Evolutionary conservation across 2,888 invertebrate species (phyloP), one percentile per base, ranked within the genome.

Genomic region (Cheilosia vernalis): DNA sequence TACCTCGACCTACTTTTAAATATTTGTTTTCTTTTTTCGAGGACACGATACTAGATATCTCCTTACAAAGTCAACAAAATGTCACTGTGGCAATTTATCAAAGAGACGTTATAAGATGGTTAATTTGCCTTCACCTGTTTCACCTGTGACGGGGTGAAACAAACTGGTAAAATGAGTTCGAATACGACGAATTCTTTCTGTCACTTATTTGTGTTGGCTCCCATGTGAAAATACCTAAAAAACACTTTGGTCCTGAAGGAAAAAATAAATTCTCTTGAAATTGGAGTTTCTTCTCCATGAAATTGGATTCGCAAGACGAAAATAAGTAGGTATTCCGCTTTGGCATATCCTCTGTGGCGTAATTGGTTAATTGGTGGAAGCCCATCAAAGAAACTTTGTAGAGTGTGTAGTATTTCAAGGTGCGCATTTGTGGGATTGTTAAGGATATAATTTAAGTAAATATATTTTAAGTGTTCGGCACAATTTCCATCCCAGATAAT

Each of bases 341-440:
- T 51, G 24, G 2, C 10, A 17, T 49, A 37, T 13, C 2, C 24
- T 19, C 24, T 0, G 3, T 21, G 58, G 37, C 33, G 24, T 77
- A 77, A 69, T 77, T 69, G 69, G 53, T 69, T 69, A 77, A 63
- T 77, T 69, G 61, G 40, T 44, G 69, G 69, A 77, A 77, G 40
- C 33, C 53, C 51, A 60, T 63, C 66, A 67, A 60, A 61, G 77
- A 15, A 13, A 9, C 10, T 60, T 53, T 53, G 9, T 27, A 67
- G 72, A 7, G 27, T 24, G 24, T 24, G 24, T 6, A 27, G 27
- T 9, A 15, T 51, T 24, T 49, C 4, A 4, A 13, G 2, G 4
- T 21, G 4, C 4, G 10, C 1, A 15, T 21, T 51, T 15, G 24
- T 6, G 24, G 15, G 51, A 24, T n/a, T 51, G 5, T 24, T 5